phyloP scores from a whole-genome alignment of 2,888 invertebrate species.

The Erebia ligea region DNA sequence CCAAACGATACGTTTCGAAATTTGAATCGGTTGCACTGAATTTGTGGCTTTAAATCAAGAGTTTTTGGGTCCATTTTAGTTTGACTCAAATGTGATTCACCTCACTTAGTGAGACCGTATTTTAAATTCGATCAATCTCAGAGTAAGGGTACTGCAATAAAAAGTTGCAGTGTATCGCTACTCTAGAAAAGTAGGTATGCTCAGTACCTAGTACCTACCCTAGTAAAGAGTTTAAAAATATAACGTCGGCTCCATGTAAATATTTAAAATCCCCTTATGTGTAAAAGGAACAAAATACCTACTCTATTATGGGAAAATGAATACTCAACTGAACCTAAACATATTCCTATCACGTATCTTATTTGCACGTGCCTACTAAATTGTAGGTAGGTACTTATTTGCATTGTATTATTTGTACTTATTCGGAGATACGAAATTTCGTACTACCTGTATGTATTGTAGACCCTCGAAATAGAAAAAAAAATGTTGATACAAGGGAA shows the following conservation, averaged over 20 bases:
- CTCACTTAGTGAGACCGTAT: too few species aligned
- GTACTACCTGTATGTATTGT: neutral
- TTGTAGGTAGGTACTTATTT: conserved; percentile 7
- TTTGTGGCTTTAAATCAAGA: too few species aligned
- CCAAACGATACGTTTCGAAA: too few species aligned
- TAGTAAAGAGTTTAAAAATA: neutral
- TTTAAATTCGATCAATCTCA: too few species aligned
- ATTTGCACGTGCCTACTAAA: conserved; percentile 19
- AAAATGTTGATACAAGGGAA: neutral
- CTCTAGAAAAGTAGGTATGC: too few species aligned
- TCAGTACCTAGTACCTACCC: too few species aligned
- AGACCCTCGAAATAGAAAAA: neutral
- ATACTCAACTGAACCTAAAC: neutral
- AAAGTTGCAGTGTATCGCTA: too few species aligned
- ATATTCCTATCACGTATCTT: conserved; percentile 14
- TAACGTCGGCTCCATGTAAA: neutral
- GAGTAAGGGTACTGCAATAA: too few species aligned
- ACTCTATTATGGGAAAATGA: neutral
- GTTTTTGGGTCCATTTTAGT: too few species aligned
- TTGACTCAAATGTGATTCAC: too few species aligned
- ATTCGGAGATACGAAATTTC: conserved; percentile 6
- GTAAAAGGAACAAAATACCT: neutral
- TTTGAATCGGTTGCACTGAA: too few species aligned
- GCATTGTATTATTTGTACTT: neutral
- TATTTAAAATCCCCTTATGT: neutral